These are phyloP conservation scores for Graphium colonna DNA, from an alignment of 2,888 invertebrate genomes.

Conservation along the genomic window DNA sequence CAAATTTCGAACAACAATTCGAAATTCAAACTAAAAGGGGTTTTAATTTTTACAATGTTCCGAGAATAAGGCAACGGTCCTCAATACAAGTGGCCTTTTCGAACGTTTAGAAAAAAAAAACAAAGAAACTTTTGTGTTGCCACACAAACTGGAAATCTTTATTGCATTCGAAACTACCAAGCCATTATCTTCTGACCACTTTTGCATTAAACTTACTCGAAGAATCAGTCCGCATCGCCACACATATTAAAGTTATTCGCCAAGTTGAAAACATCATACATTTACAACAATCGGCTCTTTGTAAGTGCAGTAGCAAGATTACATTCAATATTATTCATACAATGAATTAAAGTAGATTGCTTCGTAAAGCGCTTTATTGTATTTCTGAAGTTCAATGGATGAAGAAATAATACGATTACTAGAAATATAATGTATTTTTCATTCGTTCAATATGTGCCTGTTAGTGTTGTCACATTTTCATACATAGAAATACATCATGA, in stretches of 20 bases:
- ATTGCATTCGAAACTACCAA: slow-evolving; percentile 2
- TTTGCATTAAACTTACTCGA: not conserved
- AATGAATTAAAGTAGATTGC: slow-evolving; percentile 14
- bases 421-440: not conserved
- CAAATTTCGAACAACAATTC: too few relatives aligned
- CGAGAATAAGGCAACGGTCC: slow-evolving; percentile 42
- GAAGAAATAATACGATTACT: slow-evolving; percentile 6
- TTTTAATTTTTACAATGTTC: slow-evolving; percentile 45
- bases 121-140: slow-evolving; percentile 33
- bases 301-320: slow-evolving; percentile 44
- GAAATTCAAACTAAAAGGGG: slow-evolving; percentile 58
- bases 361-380: slow-evolving; percentile 9
- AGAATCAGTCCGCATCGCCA: slow-evolving; percentile 1
- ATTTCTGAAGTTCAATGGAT: slow-evolving; percentile 17
- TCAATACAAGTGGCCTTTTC: slow-evolving; percentile 32
- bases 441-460: too few relatives aligned
- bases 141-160: not conserved
- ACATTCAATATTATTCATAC: slow-evolving; percentile 2
- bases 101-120: slow-evolving; percentile 26
- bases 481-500: too few relatives aligned
- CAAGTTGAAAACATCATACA: slow-evolving; percentile 41
- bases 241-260: slow-evolving; percentile 8
- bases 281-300: slow-evolving; percentile 42
- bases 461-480: too few relatives aligned
- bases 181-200: slow-evolving; percentile 3